These are phyloP conservation scores for Plutella xylostella DNA, from an alignment of 2,888 invertebrate genomes.

Conservation along the genomic window DNA sequence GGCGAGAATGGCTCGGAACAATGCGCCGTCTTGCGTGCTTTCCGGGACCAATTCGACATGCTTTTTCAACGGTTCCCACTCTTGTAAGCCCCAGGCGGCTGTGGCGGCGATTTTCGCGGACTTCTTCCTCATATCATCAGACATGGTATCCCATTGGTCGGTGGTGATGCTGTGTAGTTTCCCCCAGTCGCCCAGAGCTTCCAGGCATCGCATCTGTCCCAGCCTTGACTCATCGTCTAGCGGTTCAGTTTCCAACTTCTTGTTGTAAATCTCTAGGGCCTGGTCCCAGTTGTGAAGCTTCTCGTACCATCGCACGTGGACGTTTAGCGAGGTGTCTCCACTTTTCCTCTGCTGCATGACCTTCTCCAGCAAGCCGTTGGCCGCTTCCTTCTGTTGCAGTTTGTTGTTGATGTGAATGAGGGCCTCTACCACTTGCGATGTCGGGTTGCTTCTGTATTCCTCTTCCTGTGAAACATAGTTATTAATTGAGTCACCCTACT, in stretches of 20 bases:
- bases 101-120: slow-evolving; percentile 94
- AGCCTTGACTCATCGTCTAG: slow-evolving; percentile 84
- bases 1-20: slow-evolving; percentile 92
- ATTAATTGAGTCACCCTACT: no score
- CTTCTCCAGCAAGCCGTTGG: slow-evolving; percentile 91
- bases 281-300: slow-evolving; percentile 99
- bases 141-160: slow-evolving; percentile 80
- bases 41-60: slow-evolving; percentile 91
- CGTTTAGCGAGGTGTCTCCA: slow-evolving; percentile 69
- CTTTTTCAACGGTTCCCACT: slow-evolving; percentile 94
- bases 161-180: slow-evolving; percentile 85
- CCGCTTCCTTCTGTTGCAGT: slow-evolving; percentile 97
- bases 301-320: slow-evolving; percentile 97
- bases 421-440: slow-evolving; percentile 90
- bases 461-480: no score
- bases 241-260: slow-evolving; percentile 74
- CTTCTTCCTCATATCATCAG: slow-evolving; percentile 62
- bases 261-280: slow-evolving; percentile 88
- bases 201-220: slow-evolving; percentile 95
- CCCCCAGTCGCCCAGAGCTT: slow-evolving; percentile 97
- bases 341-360: slow-evolving; percentile 85
- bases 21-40: slow-evolving; percentile 95
- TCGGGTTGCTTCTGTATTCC: slow-evolving; percentile 88
- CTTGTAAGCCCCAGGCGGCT: slow-evolving; percentile 94
- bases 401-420: slow-evolving; percentile 98